phyloP scores from a whole-genome alignment of 2,888 invertebrate genomes.

The Lepidocyrtoides sp. region DNA sequence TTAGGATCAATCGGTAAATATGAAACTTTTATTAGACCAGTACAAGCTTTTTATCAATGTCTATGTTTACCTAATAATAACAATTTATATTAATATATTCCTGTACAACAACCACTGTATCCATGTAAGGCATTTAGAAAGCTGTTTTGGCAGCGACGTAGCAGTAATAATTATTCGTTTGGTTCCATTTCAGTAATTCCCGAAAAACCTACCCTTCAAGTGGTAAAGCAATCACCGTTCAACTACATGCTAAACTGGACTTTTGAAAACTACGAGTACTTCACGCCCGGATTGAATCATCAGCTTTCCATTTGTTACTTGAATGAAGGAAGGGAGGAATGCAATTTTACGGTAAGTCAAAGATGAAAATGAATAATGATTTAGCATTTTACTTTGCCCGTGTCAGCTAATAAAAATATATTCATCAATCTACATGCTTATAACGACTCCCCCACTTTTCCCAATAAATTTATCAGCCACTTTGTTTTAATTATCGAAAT shows the following conservation, averaged over 20 bases:
- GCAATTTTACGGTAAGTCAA: slow-evolving; percentile 77
- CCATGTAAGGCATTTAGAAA: background rate
- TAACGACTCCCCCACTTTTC: too few relatives aligned
- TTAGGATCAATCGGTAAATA: slow-evolving; percentile 76
- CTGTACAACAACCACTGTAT: background rate
- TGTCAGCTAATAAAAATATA: too few relatives aligned
- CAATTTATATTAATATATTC: background rate
- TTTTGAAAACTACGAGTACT: slow-evolving; percentile 81
- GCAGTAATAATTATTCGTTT: background rate
- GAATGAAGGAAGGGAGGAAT: slow-evolving; percentile 47
- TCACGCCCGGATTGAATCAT: slow-evolving; percentile 82
- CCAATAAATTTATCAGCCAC: too few relatives aligned
- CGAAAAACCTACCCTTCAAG: slow-evolving; percentile 67
- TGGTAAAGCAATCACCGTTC: slow-evolving; percentile 43
- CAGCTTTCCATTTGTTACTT: slow-evolving; percentile 79
- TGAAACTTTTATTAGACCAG: background rate
- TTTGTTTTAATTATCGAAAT: too few relatives aligned
- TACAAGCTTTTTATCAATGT: background rate
- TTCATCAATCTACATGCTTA: too few relatives aligned
- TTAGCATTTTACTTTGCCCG: background rate
- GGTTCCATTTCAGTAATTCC: slow-evolving; percentile 81
- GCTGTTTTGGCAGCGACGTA: background rate
- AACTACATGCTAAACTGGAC: slow-evolving; percentile 80
- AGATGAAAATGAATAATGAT: background rate
- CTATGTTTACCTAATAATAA: background rate